phyloP scores from a whole-genome alignment of 2,113 vertebrate species.

The Trochalopteron elliotii region DNA sequence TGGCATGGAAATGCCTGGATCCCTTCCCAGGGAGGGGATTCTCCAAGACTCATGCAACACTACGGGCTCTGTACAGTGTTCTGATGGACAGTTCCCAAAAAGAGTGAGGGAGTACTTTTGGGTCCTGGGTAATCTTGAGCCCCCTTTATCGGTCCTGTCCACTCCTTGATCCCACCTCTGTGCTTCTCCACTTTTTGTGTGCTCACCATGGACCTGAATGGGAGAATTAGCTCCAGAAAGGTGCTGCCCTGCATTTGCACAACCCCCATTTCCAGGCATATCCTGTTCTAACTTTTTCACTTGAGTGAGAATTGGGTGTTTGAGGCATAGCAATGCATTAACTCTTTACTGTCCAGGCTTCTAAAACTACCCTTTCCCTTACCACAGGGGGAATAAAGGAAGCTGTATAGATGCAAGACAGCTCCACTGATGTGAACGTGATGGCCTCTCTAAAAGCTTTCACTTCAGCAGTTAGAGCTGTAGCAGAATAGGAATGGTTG shows the following conservation, averaged over 20 bases:
- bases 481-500: neutral
- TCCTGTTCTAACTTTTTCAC: neutral
- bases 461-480: neutral
- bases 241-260: neutral
- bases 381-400: neutral
- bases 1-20: neutral
- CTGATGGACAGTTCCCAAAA: neutral
- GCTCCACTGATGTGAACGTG: neutral
- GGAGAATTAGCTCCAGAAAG: neutral
- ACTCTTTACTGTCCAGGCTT: neutral
- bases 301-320: neutral
- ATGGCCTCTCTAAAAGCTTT: neutral
- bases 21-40: neutral
- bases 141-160: neutral
- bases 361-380: neutral
- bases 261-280: neutral
- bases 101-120: neutral
- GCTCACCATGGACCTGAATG: neutral
- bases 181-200: neutral
- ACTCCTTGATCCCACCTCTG: neutral
- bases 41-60: neutral
- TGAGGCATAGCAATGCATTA: neutral
- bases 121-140: neutral
- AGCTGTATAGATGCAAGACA: neutral
- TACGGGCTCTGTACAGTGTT: neutral